Conservation (phyloP, 1,140 invertebrate genomes). For the Babylonia areolata region DNA sequence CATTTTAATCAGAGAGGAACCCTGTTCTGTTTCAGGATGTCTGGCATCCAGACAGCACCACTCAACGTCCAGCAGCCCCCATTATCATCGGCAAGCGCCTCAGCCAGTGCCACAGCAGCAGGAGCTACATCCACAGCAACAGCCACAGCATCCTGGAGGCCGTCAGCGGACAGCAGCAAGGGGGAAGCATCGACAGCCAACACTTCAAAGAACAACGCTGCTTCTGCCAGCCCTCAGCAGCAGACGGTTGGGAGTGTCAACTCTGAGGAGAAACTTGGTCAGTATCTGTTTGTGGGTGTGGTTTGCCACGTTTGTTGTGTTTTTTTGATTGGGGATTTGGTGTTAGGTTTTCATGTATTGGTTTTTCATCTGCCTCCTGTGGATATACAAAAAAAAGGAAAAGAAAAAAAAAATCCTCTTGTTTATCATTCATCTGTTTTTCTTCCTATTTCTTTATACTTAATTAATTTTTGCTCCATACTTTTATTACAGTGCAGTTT, state of each 20-base stretch:
- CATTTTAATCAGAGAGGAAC: no score
- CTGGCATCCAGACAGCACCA: slow-evolving; percentile 27
- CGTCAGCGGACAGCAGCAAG: background rate
- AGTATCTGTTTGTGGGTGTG: background rate
- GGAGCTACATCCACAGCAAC: background rate
- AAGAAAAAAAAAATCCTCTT: no score
- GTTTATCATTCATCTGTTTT: no score
- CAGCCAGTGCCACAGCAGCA: background rate
- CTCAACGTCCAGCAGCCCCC: background rate
- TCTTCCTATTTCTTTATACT: no score
- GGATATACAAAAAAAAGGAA: no score
- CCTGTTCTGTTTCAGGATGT: slow-evolving; percentile 18
- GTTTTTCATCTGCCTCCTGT: no score
- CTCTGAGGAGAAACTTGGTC: slow-evolving; percentile 29
- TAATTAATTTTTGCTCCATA: no score
- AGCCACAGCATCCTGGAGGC: slow-evolving; percentile 3
- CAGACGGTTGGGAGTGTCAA: background rate
- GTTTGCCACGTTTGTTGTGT: no score
- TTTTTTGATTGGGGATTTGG: no score
- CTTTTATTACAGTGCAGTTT: no score
- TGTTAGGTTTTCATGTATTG: no score
- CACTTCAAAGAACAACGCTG: background rate
- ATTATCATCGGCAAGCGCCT: background rate
- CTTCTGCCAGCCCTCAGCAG: background rate
- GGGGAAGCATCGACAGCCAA: background rate